Evolutionary conservation across 2,113 vertebrate species (phyloP), one percentile per base, ranked within the genome.

Genomic region (Nasalis larvatus): DNA sequence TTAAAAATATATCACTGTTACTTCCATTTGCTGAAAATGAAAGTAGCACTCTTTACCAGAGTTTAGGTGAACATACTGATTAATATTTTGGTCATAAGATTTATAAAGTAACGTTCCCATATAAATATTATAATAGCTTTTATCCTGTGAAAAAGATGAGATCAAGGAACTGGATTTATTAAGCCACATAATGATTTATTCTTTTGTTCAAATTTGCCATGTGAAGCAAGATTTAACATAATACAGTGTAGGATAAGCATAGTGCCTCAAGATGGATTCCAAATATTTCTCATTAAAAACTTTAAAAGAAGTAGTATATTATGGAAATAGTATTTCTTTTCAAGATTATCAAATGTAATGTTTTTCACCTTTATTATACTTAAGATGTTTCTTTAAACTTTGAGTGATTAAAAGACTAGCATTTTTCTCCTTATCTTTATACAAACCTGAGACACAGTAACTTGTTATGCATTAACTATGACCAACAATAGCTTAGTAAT

Each of bases 31-130:
- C 45, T 54, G 40, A 86, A 88, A 93, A 60, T 42, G 27, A 81
- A 37, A 76, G 66, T 32, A 56, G 56, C 13, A 9, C 8, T 58
- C 52, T 68, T 94, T 73, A 76, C 37, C 32, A 74, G 42, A 18
- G 49, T 81, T 58, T 60, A 6, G 6, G 0, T 56, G 18, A 96
- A 88, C 25, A 58, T 68, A 20, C 5, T 54, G 37, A 93, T 68
- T 89, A 82, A 87, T 58, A 86, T 83, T 93, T 85, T 83, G 89
- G 32, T 17, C 86, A 86, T 96, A 94, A 88, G 88, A 54, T 84
- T 85, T 71, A 66, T 30, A 88, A 82, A 81, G n/a, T 76, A 69
- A 49, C 25, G 45, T 66, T 73, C 21, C 68, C 14, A 85, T 49
- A 30, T 32, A 86, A n/a, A 69, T 32, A 88, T 20, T 45, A 17